phyloP scores from a whole-genome alignment of 2,797 vertebrate genomes.

The Bucorvus abyssinicus region DNA sequence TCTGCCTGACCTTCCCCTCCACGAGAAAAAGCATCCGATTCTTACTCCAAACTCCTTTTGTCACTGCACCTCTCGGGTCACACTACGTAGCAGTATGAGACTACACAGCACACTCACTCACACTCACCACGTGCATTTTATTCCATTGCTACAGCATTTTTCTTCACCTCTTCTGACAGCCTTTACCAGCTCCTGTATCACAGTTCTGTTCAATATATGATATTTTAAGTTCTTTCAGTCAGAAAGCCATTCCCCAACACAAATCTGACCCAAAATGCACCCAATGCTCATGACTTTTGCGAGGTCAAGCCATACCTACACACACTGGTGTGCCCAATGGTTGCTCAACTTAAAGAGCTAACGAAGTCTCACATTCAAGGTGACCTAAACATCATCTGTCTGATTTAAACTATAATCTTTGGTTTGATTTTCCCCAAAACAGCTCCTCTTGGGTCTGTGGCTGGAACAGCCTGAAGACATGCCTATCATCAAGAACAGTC shows the following conservation, averaged over 20 bases:
- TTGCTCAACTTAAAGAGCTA: accelerated
- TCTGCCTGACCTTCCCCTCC: neutral
- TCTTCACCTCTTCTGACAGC: neutral
- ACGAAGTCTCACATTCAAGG: neutral
- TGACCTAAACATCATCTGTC: neutral
- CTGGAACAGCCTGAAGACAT: neutral
- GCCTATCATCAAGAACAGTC: neutral
- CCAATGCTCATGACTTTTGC: accelerated
- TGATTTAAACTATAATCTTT: neutral
- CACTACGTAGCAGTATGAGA: accelerated
- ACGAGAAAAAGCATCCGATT: neutral
- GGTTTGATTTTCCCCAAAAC: neutral
- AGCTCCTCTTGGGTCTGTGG: neutral
- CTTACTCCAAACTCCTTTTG: neutral
- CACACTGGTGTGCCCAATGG: accelerated
- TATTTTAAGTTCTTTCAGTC: neutral
- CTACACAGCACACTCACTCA: neutral
- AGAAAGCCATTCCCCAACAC: neutral
- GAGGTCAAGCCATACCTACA: neutral
- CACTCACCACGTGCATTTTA: accelerated
- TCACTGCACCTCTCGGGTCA: neutral
- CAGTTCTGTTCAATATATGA: accelerated
- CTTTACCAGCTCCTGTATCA: neutral
- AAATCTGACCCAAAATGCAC: neutral
- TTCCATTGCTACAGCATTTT: neutral